Conservation (phyloP, 2,888 invertebrate genomes). For the Opisthograptis luteolata region DNA sequence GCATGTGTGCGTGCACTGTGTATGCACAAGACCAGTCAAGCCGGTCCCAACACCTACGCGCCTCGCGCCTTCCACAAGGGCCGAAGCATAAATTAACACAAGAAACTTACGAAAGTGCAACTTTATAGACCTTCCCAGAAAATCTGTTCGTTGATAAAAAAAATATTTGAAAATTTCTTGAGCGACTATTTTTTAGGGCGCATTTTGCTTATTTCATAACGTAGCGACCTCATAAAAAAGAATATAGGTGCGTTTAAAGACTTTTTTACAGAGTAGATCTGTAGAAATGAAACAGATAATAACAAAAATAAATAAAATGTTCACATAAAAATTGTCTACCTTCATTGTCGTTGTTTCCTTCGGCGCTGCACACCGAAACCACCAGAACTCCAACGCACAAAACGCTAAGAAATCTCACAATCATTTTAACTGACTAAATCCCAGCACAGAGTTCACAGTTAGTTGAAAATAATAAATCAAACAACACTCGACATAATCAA, state of each 20-base stretch:
- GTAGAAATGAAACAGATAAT: constrained; percentile 2
- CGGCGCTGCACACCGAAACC: constrained; percentile 74
- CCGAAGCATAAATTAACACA: constrained; percentile 49
- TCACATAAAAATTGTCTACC: constrained; percentile 58
- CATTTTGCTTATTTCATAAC: not conserved
- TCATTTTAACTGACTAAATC: constrained; percentile 77
- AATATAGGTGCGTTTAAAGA: not conserved
- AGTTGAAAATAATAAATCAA: constrained; percentile 71
- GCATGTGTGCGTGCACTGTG: constrained; percentile 55
- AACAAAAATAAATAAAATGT: constrained; percentile 60
- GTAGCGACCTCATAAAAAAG: not conserved
- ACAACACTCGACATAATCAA: constrained; percentile 79
- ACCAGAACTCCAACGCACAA: constrained; percentile 79
- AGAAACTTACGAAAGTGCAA: constrained; percentile 37
- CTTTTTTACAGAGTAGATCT: constrained; percentile 5
- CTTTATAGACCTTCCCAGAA: constrained; percentile 2
- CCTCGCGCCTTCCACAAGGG: constrained; percentile 50
- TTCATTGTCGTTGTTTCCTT: constrained; percentile 82
- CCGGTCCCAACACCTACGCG: constrained; percentile 77
- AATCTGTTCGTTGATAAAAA: constrained; percentile 13
- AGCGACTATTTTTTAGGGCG: constrained; percentile 1
- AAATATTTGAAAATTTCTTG: constrained; percentile 13
- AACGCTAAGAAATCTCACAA: constrained; percentile 82
- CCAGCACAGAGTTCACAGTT: constrained; percentile 75
- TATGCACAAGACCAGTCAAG: constrained; percentile 60